Evolutionary conservation across 2,797 vertebrate genomes (phyloP), one percentile per base, ranked within the genome.

Genomic region (Phalanger gymnotis): DNA sequence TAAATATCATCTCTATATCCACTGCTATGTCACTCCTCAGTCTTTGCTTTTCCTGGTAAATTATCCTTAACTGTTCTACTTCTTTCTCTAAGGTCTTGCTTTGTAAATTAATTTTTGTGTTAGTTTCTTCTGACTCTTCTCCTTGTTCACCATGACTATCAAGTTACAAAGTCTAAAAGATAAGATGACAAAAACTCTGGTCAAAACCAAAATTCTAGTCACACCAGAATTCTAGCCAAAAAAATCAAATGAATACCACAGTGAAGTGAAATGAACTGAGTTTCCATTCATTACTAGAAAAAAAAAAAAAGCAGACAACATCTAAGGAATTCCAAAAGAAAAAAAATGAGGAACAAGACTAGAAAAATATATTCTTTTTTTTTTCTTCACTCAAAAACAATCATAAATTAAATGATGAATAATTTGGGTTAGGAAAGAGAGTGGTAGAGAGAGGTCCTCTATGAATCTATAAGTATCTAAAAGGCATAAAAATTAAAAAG

Each of bases 221-320:
- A 94, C 61, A 52, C n/a, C 73, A 93, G 90, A 57, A 93, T 92
- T 55, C 51, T 57, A 92, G 27, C 31, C 92, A 52, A 91, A 61
- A 40, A 87, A 81, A 81, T 9, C 55, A 54, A 55, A 54, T 73
- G 47, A 96, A 66, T 27, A 94, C n/a, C 40, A 90, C 30, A 54
- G 93, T 52, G 81, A 93, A 0, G 3, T 52, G 81, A 93, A 0
- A 4, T 58, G 91, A 96, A 40, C 52, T 52, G 51, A 96, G 34
- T n/a, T 93, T 54, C 66, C 53, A 54, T 25, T 55, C 94, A 92
- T 94, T 97, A 90, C 58, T n/a, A 94, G 53, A 95, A 95, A 14
- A 94, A 91, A 14, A 94, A 91, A 92, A 25, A 92, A 31, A 73
- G 31, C 54, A 90, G 61, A 52, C 89, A 94, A 89, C 25, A 6